Evolutionary conservation across 1,140 invertebrate genomes (phyloP), one percentile per base, ranked within the genome.

Genomic region (Drosophila ercepeae): DNA sequence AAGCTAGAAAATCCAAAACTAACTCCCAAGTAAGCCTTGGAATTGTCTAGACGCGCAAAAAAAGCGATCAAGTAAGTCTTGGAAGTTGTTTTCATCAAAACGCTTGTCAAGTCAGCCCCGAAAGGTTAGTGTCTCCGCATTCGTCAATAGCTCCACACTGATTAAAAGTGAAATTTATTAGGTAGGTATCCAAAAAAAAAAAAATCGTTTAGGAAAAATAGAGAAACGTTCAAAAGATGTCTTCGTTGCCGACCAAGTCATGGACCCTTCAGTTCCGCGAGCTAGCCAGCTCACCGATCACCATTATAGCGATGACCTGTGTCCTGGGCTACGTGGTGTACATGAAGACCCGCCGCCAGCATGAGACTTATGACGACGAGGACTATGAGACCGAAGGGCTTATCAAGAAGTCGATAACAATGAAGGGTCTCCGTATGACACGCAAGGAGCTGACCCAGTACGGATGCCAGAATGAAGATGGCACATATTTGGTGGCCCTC

Each of bases 331-430:
- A 67, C 4, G 8, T 60, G 7, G 51, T 44, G 7, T 88, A 60
- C 5, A 19, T 14, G 0, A 46, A 59, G 2, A 53, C 41, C 0
- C 34, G 60, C 0, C 44, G 39, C 1, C 42, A 45, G 0, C 14
- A 59, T 49, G 67, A 58, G 3, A 77, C 68, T 6, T 88, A 82
- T 11, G 82, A 86, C 13, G 77, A 82, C 1, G 51, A 71, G 9
- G 81, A 86, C 45, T 86, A 74, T 5, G 13, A 44, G 42, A 18
- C 32, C 0, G 53, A 36, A 7, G 77, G 55, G 0, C 57, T 74
- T 4, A 23, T 34, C 0, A n/a, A 21, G 11, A 5, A 53, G 1
- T 25, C 19, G 0, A 0, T 7, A 1, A 82, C 81, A 0, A 1
- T 82, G 4, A 9, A 16, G 4, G 32, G 63, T 11, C 48, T 77